phyloP scores from a whole-genome alignment of 2,113 vertebrate genomes.

The Atrichornis clamosus region DNA sequence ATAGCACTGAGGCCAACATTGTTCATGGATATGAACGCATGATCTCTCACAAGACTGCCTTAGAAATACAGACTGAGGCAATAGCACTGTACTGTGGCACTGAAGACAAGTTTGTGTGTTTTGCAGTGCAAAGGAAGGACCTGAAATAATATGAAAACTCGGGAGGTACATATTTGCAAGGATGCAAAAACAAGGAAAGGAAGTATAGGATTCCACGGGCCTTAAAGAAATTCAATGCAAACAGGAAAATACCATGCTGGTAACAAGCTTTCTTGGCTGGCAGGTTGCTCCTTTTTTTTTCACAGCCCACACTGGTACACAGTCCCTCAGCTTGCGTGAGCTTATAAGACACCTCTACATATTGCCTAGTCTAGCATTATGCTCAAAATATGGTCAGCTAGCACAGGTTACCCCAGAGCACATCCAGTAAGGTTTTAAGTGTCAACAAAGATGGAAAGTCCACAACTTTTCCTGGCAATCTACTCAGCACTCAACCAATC shows the following conservation, averaged over 20 bases:
- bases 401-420: neutral
- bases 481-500: neutral
- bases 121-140: neutral
- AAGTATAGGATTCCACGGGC: neutral
- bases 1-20: neutral
- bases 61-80: neutral
- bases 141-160: neutral
- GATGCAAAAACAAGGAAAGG: neutral
- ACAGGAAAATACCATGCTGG: neutral
- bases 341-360: neutral
- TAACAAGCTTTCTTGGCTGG: neutral
- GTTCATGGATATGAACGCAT: neutral
- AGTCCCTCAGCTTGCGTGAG: neutral
- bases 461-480: neutral
- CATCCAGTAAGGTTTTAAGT: neutral
- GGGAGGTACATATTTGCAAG: neutral
- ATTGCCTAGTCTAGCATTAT: accelerated
- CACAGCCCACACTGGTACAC: neutral
- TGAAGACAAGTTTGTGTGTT: neutral
- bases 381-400: neutral
- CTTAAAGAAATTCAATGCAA: neutral
- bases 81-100: neutral
- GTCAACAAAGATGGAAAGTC: neutral
- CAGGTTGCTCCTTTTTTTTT: neutral
- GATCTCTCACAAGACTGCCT: neutral